Base-by-base conservation (phyloP, 2,113 vertebrate genomes). In the Lagopus leucura region DNA sequence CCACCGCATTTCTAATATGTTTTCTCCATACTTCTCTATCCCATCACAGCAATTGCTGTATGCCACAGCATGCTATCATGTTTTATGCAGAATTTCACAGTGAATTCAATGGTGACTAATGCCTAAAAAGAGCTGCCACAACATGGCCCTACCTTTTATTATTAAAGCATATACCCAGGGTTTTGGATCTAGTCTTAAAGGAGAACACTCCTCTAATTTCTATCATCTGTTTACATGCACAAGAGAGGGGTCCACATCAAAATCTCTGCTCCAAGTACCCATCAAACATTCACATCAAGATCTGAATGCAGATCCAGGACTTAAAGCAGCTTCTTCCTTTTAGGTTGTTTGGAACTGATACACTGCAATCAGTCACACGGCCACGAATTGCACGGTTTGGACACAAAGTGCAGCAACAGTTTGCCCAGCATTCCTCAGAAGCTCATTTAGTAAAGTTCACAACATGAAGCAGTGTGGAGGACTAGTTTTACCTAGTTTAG, bases 11-110 rank as follows among this genome's bases (percentile, higher is more conserved):
- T 92, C 95, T 94, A 91, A 96, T 86, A 93, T 69, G 58, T 94
- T 96, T 97, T 95, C 92, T 94, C 88, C 94, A 92, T 92, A 66
- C 70, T 82, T 70, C n/a, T 84, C 90, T 47, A 88, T 86, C 85
- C 88, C 92, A 95, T 94, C 90, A 90, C 90, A 94, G 94, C 94
- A 78, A 95, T 92, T 90, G 90, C 90, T 86, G 86, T 90, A 82
- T 88, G 86, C 90, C 95, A 95, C 91, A 96, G 95, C 94, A 95
- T 82, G 94, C 90, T 92, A 88, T 95, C 96, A 95, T 93, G 93
- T 96, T 94, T 96, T 95, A 96, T 93, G 90, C 90, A 95, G 86
- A 95, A 92, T 93, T 96, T 94, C 93, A 90, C 90, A 90, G 93
- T 69, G 90, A 94, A 95, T 93, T 94, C 94, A 95, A 82, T 90